Base-by-base conservation (phyloP, 2,797 vertebrate species). In the Helostoma temminkii region DNA sequence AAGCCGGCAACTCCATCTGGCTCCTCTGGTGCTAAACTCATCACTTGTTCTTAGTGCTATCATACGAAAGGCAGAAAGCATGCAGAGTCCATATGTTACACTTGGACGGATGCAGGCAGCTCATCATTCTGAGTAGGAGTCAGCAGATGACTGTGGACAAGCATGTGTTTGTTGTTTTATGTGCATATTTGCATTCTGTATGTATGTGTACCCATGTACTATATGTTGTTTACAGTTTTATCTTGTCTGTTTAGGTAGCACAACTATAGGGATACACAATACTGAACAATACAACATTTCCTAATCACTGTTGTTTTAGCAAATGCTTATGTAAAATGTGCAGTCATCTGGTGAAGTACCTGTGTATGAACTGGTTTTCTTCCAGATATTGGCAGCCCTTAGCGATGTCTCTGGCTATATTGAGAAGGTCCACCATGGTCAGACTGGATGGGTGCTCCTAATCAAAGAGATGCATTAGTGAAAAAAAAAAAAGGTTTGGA, bases 311-410 rank as follows among this genome's bases (percentile, higher is more conserved):
- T 28, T 66, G 4, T 22, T 49, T 70, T 67, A 45, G 18, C 70
- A 55, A n/a, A n/a, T n/a, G n/a, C n/a, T n/a, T 21, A 21, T 64
- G 45, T 1, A 59, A 15, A 63, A 45, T 41, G 25, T 47, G 48
- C 2, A 21, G 4, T 41, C 9, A 57, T 66, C 34, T 75, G 74
- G 8, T 22, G 10, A 39, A 5, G 36, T 89, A 99, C 98, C 98
- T 96, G 94, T 99, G 98, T 76, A 99, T 99, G 83, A 99, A 99
- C 82, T 98, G 98, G 83, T 99, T 99, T 84, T 99, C 98, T 89
- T 99, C 98, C 76, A 99, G 88, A 75, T 99, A 99, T 89, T 98
- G 96, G 89, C 97, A 98, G 77, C 98, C 98, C 58, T 95, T 96
- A 18, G 98, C 96, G 0, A 99, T 99, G 88, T 99, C 98, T 89